Base-by-base conservation (phyloP, 2,797 vertebrate genomes). In the Sparidentex hasta region DNA sequence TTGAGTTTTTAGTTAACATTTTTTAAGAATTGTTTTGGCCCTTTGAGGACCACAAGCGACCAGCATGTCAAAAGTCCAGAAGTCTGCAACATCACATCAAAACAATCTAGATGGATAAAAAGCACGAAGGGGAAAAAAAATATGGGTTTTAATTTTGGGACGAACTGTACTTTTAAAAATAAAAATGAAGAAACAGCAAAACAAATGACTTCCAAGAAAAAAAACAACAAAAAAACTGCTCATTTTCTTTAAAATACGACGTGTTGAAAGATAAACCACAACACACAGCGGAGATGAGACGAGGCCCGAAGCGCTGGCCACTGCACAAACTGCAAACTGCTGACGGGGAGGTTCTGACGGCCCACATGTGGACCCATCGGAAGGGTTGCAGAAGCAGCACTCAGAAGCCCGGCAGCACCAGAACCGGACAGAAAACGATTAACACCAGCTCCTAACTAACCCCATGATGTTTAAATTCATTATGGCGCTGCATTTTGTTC, bases 401-500 rank as follows among this genome's bases (percentile, higher is more conserved):
- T 23, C 50, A 47, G 62, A 17, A 69, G 43, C 20, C 38, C 2
- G 2, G 0, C 58, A 68, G 51, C 29, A 62, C 57, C 20, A 27
- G n/a, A 63, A 66, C 27, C 33, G 5, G 18, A 54, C 46, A 18
- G 54, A 66, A 29, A 70, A 51, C 43, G 56, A 75, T 84, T 57
- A 83, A 67, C 29, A 75, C 11, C 14, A 83, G 51, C 64, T 71
- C 58, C 58, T 84, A 76, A 86, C 87, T 29, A 82, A 79, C 38
- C 65, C 29, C 63, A 47, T 50, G 55, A 16, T 72, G 78, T 76
- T 84, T 68, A 64, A 72, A 76, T 87, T 85, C 71, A 84, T 92
- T 66, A 88, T 69, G 81, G 52, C 51, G 65, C 73, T 46, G 75
- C 58, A 78, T 87, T 87, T 84, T 61, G 29, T 92, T 89, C 90